A percentile compares a stretch with the other conserved stretches of the same genome.
phyloP scores from a whole-genome alignment of 2,888 invertebrate genomes.

The Dryobota labecula region DNA sequence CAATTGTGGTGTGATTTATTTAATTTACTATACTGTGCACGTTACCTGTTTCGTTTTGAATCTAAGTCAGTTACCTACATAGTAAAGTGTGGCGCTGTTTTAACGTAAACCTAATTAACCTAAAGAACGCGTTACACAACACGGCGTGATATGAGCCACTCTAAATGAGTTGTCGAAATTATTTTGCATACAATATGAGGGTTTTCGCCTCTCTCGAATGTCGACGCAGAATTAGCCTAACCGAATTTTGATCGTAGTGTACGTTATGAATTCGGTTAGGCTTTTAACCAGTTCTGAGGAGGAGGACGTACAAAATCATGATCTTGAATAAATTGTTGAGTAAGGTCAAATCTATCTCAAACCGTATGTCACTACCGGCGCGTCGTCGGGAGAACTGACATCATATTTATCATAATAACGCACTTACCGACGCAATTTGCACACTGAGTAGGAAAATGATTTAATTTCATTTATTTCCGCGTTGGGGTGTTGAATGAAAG shows the following conservation, averaged over 20 bases:
- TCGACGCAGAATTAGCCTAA: neutral
- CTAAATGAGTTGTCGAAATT: neutral
- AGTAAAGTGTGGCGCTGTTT: neutral
- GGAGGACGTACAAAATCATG: neutral
- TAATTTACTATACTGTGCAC: conserved; percentile 35
- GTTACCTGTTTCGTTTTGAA: conserved; percentile 6
- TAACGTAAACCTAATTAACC: neutral
- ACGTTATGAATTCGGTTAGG: too few relatives aligned
- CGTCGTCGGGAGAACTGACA: neutral
- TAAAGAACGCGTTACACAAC: neutral
- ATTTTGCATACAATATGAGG: neutral
- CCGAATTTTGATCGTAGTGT: too few relatives aligned
- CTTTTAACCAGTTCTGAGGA: neutral
- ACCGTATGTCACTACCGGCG: neutral
- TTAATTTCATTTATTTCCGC: neutral
- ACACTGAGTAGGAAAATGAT: neutral
- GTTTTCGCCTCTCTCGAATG: neutral
- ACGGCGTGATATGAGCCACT: too few relatives aligned
- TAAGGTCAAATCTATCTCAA: conserved; percentile 1
- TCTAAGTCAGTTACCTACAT: neutral
- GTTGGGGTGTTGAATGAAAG: neutral
- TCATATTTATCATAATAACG: conserved; percentile 20
- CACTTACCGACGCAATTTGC: neutral
- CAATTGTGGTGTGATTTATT: conserved; percentile 49
- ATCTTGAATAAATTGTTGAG: neutral